Evolutionary conservation across 2,797 vertebrate species (phyloP).

Genomic region (Coccyzus lansbergi): DNA sequence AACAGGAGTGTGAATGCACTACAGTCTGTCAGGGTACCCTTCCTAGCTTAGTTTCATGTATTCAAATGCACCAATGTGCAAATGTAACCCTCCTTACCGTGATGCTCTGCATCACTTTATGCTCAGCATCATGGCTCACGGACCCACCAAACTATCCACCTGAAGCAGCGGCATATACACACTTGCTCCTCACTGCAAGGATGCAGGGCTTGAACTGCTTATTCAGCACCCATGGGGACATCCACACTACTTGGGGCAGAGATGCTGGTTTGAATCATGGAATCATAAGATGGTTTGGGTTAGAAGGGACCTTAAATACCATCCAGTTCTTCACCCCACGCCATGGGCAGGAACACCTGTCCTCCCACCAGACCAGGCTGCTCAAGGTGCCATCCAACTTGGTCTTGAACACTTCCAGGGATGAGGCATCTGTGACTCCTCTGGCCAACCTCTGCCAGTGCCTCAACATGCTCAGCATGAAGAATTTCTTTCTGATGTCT

Average conservation of each 20-base stretch:
- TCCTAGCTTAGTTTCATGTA: accelerated
- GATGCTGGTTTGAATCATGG: not conserved
- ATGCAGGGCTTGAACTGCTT: too few relatives aligned
- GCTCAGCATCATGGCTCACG: accelerated
- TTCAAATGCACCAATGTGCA: not conserved
- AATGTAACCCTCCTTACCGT: not conserved
- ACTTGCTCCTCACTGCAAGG: not conserved
- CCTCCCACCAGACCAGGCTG: too few relatives aligned
- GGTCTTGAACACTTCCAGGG: too few relatives aligned
- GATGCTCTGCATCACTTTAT: not conserved
- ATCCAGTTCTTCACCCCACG: too few relatives aligned
- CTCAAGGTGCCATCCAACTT: too few relatives aligned
- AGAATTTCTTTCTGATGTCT: too few relatives aligned
- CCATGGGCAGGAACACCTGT: too few relatives aligned
- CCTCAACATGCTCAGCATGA: too few relatives aligned
- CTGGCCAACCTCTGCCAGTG: too few relatives aligned
- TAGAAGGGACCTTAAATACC: too few relatives aligned
- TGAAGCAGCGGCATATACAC: accelerated
- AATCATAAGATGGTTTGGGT: too few relatives aligned
- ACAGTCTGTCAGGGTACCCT: accelerated
- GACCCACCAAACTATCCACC: not conserved
- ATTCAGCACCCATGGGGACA: accelerated
- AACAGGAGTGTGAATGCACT: not conserved
- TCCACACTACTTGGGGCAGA: not conserved
- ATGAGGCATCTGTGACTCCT: too few relatives aligned